Percentiles rank a stretch among this genome's conserved stretches.
These are phyloP conservation scores for Drosophila tropicalis DNA, from an alignment of 1,140 invertebrate species.

Conservation along the genomic window DNA sequence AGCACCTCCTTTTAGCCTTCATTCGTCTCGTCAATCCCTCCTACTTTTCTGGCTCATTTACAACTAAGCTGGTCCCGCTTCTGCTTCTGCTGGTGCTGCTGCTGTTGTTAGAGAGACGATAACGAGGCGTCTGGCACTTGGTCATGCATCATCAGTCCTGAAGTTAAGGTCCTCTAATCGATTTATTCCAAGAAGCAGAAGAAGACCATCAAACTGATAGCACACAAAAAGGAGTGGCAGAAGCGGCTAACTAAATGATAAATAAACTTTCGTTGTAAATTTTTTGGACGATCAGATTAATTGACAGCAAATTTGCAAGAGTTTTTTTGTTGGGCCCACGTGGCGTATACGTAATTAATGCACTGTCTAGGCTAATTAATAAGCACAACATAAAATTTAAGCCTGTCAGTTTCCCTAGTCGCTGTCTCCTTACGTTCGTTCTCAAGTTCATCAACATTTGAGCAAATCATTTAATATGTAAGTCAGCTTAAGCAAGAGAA, in stretches of 20 bases:
- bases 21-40: conserved; percentile 7
- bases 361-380: conserved; percentile 59
- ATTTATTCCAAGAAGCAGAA: conserved; percentile 60
- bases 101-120: conserved; percentile 35
- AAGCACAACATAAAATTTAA: conserved; percentile 30
- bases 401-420: background rate
- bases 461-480: conserved; percentile 7
- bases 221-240: conserved; percentile 21
- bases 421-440: background rate
- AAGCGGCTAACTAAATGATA: conserved; percentile 30
- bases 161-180: conserved; percentile 49
- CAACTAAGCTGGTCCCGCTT: conserved; percentile 33
- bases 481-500: background rate
- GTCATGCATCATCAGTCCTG: conserved; percentile 45
- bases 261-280: conserved; percentile 44
- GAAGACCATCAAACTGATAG: conserved; percentile 38
- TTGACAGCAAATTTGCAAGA: conserved; percentile 62
- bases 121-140: conserved; percentile 54
- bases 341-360: conserved; percentile 66
- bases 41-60: conserved; percentile 22
- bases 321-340: conserved; percentile 17
- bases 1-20: background rate
- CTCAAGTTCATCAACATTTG: background rate
- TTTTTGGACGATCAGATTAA: conserved; percentile 50
- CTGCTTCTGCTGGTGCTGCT: background rate